Conservation (phyloP, 1,140 invertebrate species). For the Dolichoris vasculosae region DNA sequence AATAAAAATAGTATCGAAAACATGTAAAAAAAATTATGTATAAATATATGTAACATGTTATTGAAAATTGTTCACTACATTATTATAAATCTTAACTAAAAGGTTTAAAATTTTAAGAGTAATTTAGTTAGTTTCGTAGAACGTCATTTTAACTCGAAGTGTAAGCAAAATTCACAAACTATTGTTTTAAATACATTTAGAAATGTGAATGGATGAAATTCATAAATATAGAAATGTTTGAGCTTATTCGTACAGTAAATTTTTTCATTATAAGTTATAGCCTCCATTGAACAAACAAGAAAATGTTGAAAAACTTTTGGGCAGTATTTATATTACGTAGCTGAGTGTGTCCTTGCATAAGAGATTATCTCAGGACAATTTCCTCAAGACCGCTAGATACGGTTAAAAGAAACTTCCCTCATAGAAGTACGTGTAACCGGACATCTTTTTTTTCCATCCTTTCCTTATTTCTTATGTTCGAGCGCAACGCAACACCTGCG, state of each 20-base stretch:
- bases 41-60: too few species aligned
- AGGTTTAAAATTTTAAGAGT: too few species aligned
- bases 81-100: too few species aligned
- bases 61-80: too few species aligned
- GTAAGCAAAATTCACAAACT: background rate
- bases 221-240: slow-evolving; percentile 6
- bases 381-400: background rate
- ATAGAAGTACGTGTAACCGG: background rate
- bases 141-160: background rate
- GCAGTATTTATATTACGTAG: slow-evolving; percentile 18
- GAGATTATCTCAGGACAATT: slow-evolving; percentile 44
- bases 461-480: background rate
- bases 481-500: slow-evolving; percentile 29
- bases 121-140: background rate
- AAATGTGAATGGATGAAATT: background rate
- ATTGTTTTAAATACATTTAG: background rate
- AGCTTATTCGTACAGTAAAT: background rate
- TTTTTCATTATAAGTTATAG: background rate
- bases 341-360: slow-evolving; percentile 41
- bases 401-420: background rate
- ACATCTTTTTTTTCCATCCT: slow-evolving; percentile 12
- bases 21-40: too few species aligned
- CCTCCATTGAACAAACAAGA: background rate
- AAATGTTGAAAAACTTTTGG: background rate
- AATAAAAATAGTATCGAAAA: too few species aligned